Conservation (phyloP, 2,888 invertebrate genomes). For the Odontocerum albicorne region DNA sequence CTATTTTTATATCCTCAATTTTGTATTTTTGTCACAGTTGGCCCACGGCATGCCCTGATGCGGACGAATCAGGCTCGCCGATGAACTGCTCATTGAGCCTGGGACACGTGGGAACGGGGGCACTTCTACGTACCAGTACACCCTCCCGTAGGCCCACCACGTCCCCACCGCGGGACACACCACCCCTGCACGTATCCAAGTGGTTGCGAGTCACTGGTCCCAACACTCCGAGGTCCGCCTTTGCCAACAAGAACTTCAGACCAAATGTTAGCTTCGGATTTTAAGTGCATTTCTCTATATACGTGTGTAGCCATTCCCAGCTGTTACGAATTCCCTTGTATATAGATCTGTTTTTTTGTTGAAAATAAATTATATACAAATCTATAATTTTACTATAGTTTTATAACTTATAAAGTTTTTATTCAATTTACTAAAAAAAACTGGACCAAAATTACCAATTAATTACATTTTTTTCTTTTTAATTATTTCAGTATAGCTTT, state of each 20-base stretch:
- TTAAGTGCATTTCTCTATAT: conserved; percentile 41
- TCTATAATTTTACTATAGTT: no score
- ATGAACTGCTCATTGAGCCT: conserved; percentile 31
- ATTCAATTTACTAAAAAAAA: no score
- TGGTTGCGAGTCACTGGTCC: conserved; percentile 64
- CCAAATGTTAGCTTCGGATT: conserved; percentile 55
- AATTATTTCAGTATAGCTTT: no score
- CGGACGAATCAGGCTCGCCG: conserved; percentile 36
- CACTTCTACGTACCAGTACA: conserved; percentile 25
- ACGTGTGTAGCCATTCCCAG: no score
- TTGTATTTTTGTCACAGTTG: conserved; percentile 40
- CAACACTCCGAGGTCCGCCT: conserved; percentile 57
- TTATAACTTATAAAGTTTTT: no score
- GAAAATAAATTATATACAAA: not conserved
- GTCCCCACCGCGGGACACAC: conserved; percentile 3
- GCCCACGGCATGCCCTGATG: conserved; percentile 38
- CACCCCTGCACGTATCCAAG: conserved; percentile 47
- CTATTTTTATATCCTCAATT: not conserved
- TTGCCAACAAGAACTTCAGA: conserved; percentile 45
- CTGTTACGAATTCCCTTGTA: no score
- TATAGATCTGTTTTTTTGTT: not conserved
- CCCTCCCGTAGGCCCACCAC: conserved; percentile 10
- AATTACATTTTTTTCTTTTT: no score
- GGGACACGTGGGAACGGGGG: conserved; percentile 21
- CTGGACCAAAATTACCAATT: no score